These are phyloP conservation scores for Phenganax stokvisi DNA, from an alignment of 92 coral and sea anemone genomes.

Conservation along the genomic window DNA sequence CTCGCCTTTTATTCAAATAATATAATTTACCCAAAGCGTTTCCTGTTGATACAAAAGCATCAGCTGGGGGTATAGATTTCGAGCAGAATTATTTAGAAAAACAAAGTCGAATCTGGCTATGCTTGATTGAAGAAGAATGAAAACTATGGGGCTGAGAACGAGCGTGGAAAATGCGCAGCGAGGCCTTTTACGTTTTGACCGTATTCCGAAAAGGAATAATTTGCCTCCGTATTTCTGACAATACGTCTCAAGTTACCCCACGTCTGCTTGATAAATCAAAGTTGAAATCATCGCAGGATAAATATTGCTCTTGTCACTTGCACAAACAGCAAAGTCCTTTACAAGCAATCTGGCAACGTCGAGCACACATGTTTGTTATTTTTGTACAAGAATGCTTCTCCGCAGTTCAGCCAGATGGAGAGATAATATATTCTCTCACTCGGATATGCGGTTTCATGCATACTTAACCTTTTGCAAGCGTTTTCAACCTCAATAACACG, in stretches of 20 bases:
- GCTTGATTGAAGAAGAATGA: neutral
- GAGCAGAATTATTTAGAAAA: slow-evolving; percentile 31
- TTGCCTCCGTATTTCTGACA: neutral
- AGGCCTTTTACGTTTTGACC: neutral
- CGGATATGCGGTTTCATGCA: slow-evolving; percentile 17
- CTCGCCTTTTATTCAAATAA: neutral
- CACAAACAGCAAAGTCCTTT: slow-evolving; percentile 3
- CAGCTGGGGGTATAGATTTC: slow-evolving; percentile 30
- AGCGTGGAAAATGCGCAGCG: neutral
- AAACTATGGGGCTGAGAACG: slow-evolving; percentile 1
- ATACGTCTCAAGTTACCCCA: neutral
- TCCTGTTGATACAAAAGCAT: slow-evolving; percentile 38
- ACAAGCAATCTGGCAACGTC: slow-evolving; percentile 21
- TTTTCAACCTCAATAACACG: neutral
- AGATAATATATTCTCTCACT: neutral
- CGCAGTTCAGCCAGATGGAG: neutral
- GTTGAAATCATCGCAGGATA: slow-evolving; percentile 5
- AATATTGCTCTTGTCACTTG: slow-evolving; percentile 11
- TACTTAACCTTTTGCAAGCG: slow-evolving; percentile 7
- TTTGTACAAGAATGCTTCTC: neutral
- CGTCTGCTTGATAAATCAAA: slow-evolving; percentile 14
- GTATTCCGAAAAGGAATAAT: neutral
- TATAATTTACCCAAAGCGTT: neutral
- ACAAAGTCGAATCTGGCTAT: neutral
- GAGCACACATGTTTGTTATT: slow-evolving; percentile 14